Base-by-base conservation (phyloP, 2,797 vertebrate genomes). In the Falco berigora region DNA sequence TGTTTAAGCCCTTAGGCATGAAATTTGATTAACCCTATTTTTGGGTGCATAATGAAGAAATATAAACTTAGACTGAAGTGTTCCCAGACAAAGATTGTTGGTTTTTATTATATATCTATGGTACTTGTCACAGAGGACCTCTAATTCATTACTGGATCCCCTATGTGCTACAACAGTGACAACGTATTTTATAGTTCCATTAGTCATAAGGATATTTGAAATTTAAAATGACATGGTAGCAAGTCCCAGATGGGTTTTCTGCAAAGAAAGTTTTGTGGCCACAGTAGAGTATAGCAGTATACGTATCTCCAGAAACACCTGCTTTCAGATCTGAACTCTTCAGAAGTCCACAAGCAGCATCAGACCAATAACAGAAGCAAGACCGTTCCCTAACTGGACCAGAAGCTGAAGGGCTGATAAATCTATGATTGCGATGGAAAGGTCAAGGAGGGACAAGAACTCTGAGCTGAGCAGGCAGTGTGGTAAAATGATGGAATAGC, bases 11-110 rank as follows among this genome's bases (percentile, higher is more conserved):
- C 34, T 73, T 36, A 79, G 68, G 59, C 68, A 87, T 67, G 25
- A 91, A 86, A 82, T 76, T 49, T 82, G 23, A 94, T 91, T 95
- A 89, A 87, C 32, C 22, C 38, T 85, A 77, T 74, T 93, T 96
- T 61, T 27, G 27, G 40, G 28, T 68, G 40, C 34, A 36, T 82
- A 85, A 76, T 30, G 30, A 86, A 91, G 68, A 92, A 85, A 77
- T 40, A 91, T 6, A 18, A 94, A 83, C 56, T 77, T 68, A 32
- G 49, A 90, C 28, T 74, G 68, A 92, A 64, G 53, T 59, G 52
- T 36, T 79, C 74, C 71, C 80, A 88, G 74, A 40, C 46, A 92
- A 63, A 71, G 52, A 55, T 59, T 85, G 61, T 64, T 86, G 28
- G 17, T 95, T 89, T 95, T 87, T 79, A 77, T 82, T 88, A 76